Percentiles rank a stretch among this genome's conserved stretches.
Conservation (phyloP, 2,113 vertebrate genomes). For the Rhadina sibilatrix region DNA sequence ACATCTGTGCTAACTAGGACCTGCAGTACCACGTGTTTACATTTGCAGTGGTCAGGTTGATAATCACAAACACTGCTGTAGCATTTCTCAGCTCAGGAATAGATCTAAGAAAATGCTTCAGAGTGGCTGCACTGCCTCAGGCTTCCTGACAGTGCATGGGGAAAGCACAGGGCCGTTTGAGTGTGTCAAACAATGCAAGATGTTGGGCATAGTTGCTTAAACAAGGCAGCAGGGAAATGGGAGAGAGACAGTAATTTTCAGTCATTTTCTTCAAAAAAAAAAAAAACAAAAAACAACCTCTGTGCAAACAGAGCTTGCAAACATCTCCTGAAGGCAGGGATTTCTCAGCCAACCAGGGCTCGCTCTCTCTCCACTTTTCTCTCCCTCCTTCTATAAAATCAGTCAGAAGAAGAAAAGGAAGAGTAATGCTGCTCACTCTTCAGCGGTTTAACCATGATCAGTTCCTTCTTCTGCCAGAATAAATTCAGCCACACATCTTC, state of each 20-base stretch:
- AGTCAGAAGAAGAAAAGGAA: neutral
- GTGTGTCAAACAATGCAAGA: neutral
- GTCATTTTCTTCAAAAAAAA: neutral
- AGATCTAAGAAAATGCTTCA: neutral
- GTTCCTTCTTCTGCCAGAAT: neutral
- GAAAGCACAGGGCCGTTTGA: neutral
- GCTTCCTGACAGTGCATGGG: neutral
- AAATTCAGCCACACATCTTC: neutral
- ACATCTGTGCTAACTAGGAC: neutral
- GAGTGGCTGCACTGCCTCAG: fast-evolving
- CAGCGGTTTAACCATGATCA: neutral
- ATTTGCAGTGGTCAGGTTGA: neutral
- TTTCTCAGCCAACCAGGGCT: neutral
- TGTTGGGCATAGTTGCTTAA: neutral
- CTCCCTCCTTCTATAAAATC: neutral
- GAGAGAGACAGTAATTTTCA: neutral
- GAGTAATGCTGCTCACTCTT: neutral
- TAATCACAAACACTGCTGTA: neutral
- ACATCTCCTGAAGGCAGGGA: neutral
- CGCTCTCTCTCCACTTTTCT: neutral
- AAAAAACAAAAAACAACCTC: no score
- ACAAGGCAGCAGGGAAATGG: neutral
- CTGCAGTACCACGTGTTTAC: neutral
- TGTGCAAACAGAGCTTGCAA: neutral
- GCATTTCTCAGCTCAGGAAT: neutral